phyloP scores from a whole-genome alignment of 2,888 invertebrate genomes.

The Dichetophora obliterata region DNA sequence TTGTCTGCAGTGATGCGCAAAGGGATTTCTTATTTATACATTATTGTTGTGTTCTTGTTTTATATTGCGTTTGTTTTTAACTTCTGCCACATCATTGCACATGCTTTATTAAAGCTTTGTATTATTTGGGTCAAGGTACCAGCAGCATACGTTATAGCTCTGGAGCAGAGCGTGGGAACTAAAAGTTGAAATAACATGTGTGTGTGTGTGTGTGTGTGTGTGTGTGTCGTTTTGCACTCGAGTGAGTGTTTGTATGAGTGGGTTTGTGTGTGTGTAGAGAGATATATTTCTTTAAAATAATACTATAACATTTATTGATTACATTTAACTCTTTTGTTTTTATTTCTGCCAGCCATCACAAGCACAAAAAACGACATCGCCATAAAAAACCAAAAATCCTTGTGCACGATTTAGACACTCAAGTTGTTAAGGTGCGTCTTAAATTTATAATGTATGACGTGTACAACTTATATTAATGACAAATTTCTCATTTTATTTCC shows the following conservation, averaged over 20 bases:
- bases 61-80: neutral
- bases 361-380: conserved; percentile 68
- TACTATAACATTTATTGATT: neutral
- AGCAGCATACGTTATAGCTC: neutral
- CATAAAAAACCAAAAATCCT: conserved; percentile 70
- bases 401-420: conserved; percentile 69
- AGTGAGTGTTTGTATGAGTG: neutral
- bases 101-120: conserved; percentile 16
- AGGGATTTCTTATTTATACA: neutral
- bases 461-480: too few relatives aligned
- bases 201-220: neutral
- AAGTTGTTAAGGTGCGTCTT: conserved; percentile 66
- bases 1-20: neutral
- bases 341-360: conserved; percentile 63
- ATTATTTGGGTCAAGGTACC: conserved; percentile 2
- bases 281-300: neutral
- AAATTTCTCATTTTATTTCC: too few relatives aligned
- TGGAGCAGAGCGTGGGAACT: neutral
- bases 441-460: too few relatives aligned
- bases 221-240: neutral
- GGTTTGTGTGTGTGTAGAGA: neutral
- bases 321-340: neutral
- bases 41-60: neutral
- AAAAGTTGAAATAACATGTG: neutral
- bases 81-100: conserved; percentile 4